These are phyloP conservation scores for Phaetusa simplex DNA, from an alignment of 2,113 vertebrate species.

Conservation along the genomic window DNA sequence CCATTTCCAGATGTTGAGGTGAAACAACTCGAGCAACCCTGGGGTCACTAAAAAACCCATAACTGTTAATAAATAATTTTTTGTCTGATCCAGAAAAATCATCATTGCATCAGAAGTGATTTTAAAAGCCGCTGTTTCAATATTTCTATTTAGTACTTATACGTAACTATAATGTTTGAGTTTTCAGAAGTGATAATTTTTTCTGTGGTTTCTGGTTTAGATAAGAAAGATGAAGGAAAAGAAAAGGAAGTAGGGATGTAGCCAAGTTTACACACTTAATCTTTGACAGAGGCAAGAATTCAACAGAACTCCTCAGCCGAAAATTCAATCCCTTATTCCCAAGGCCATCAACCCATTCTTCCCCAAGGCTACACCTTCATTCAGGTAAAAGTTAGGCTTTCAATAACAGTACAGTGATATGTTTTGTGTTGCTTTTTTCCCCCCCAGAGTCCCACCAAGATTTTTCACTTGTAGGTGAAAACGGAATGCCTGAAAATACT, in stretches of 20 bases:
- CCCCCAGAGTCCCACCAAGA: not conserved
- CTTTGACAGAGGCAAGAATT: not conserved
- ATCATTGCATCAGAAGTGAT: not conserved
- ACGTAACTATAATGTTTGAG: not conserved
- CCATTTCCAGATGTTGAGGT: not conserved
- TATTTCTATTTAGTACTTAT: not conserved
- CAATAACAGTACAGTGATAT: not conserved
- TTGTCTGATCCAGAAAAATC: not conserved
- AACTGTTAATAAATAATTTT: not conserved
- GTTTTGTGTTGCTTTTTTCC: not conserved
- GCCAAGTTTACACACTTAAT: not conserved
- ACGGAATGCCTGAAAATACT: not conserved
- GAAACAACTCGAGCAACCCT: not conserved
- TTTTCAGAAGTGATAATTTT: not conserved
- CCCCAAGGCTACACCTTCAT: not conserved
- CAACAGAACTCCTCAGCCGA: not conserved
- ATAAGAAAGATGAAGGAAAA: not conserved
- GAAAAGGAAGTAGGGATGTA: not conserved
- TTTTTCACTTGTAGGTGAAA: not conserved
- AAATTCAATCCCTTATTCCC: not conserved
- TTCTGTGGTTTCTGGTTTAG: not conserved
- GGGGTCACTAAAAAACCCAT: not conserved
- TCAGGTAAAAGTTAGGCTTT: not conserved
- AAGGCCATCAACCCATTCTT: not conserved
- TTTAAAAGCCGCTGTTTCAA: not conserved